phyloP scores from a whole-genome alignment of 2,888 invertebrate species.

The Plemyria rubiginata region DNA sequence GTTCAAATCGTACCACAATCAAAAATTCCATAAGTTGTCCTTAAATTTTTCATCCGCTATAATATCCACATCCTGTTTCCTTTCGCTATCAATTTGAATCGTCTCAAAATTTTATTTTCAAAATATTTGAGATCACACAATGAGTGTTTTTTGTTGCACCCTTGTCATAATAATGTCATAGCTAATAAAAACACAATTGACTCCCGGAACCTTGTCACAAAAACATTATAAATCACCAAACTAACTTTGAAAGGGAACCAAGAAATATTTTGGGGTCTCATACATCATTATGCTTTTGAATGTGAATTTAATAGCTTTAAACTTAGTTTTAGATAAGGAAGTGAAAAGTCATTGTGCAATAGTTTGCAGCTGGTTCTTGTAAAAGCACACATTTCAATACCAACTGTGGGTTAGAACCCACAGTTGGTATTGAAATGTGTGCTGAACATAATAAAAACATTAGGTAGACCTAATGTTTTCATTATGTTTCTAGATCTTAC shows the following conservation, averaged over 20 bases:
- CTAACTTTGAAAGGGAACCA: slow-evolving; percentile 37
- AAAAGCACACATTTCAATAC: no score
- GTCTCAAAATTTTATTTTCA: slow-evolving; percentile 34
- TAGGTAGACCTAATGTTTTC: no score
- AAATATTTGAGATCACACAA: slow-evolving; percentile 50
- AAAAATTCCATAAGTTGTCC: background rate
- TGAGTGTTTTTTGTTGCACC: slow-evolving; percentile 52
- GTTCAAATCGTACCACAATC: background rate
- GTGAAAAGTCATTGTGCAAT: slow-evolving; percentile 5
- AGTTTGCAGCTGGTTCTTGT: slow-evolving; percentile 1
- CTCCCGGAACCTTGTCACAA: slow-evolving; percentile 71
- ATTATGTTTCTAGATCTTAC: no score
- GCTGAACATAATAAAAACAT: no score
- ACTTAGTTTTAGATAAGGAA: slow-evolving; percentile 9
- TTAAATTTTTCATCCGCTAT: background rate
- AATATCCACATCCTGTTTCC: slow-evolving; percentile 16
- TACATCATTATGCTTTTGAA: slow-evolving; percentile 31
- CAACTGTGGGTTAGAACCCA: no score
- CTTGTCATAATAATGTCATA: slow-evolving; percentile 61
- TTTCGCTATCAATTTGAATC: slow-evolving; percentile 28
- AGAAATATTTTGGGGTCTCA: slow-evolving; percentile 34
- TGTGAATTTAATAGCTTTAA: slow-evolving; percentile 20
- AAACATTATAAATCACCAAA: slow-evolving; percentile 66
- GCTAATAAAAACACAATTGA: slow-evolving; percentile 68
- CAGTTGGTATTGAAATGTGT: no score